Evolutionary conservation across 2,113 vertebrate species (phyloP).

Genomic region (Eclectus roratus): DNA sequence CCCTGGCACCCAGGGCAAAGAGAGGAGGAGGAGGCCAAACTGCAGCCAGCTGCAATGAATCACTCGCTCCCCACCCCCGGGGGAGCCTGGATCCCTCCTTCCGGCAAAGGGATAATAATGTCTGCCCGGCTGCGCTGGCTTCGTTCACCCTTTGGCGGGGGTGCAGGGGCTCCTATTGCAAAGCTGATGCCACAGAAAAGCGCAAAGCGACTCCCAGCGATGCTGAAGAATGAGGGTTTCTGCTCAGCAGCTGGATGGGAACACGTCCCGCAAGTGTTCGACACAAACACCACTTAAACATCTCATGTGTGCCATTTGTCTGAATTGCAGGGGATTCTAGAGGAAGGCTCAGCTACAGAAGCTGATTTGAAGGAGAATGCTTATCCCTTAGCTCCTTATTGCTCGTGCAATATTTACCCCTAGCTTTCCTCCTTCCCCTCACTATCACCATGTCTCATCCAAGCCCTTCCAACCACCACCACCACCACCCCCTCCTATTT

Average conservation of each 20-base stretch:
- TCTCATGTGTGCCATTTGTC: background rate
- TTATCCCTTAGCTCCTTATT: background rate
- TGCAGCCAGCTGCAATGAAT: constrained; percentile 67
- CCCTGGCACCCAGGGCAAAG: constrained; percentile 67
- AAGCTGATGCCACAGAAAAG: constrained; percentile 7
- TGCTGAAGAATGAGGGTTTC: background rate
- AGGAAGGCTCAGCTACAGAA: background rate
- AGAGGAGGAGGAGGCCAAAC: constrained; percentile 45
- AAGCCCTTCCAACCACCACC: background rate
- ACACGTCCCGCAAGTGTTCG: background rate
- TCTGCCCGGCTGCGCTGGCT: background rate
- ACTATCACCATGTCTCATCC: background rate
- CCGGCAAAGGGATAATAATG: constrained; percentile 61
- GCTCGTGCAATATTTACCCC: background rate
- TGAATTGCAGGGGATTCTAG: background rate
- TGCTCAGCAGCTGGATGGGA: constrained; percentile 26
- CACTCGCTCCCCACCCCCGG: background rate
- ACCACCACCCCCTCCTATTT: background rate
- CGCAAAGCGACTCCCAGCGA: background rate
- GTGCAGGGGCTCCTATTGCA: background rate
- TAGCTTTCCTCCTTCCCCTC: background rate
- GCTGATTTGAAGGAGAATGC: background rate
- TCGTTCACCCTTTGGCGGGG: background rate
- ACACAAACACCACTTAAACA: constrained; percentile 12
- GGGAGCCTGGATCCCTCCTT: constrained; percentile 57